Evolutionary conservation across 2,888 invertebrate species (phyloP), one percentile per base, ranked within the genome.

Genomic region (Aporophyla nigra): DNA sequence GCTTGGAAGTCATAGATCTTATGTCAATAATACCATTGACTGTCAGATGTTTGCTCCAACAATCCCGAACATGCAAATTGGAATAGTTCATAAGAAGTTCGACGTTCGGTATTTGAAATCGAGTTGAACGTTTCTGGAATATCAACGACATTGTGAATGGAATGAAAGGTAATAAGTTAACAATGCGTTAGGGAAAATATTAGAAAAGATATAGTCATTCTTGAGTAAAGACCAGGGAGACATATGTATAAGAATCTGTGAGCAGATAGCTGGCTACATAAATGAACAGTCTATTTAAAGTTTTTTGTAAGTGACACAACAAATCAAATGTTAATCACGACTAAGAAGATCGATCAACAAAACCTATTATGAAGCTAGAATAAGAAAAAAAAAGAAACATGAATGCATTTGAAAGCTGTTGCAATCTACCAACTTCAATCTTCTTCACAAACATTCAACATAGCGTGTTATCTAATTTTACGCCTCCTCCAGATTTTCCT

Each of bases 21-120:
- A 65, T 27, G 73, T 81, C 81, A 74, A 68, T 66, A 74, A 68
- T 66, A 82, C 43, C 58, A 63, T 46, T 63, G 61, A 58, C 66
- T 71, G 85, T 83, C 82, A 80, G 79, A 83, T 80, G 68, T 69
- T 78, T 76, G 61, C 72, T 71, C 59, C 63, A 84, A 78, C 87
- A 76, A 86, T 86, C 61, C 49, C 56, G 66, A 71, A 84, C 83
- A 87, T 89, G 90, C 89, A 93, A 94, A 94, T 94, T 93, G 92
- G 90, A 93, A 94, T 93, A 92, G 92, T 93, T 93, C 78, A 79
- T 86, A 85, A 61, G 75, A 80, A 79, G 70, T 83, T 85, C 62
- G 75, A 62, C 80, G 79, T 82, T 86, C 85, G 81, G 63, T 84
- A 82, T 80, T 83, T 74, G 86, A 85, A 85, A 73, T 79, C 77